Evolutionary conservation across 2,888 invertebrate species (phyloP), one percentile per base, ranked within the genome.

Genomic region (Lasioglossum figueresi): DNA sequence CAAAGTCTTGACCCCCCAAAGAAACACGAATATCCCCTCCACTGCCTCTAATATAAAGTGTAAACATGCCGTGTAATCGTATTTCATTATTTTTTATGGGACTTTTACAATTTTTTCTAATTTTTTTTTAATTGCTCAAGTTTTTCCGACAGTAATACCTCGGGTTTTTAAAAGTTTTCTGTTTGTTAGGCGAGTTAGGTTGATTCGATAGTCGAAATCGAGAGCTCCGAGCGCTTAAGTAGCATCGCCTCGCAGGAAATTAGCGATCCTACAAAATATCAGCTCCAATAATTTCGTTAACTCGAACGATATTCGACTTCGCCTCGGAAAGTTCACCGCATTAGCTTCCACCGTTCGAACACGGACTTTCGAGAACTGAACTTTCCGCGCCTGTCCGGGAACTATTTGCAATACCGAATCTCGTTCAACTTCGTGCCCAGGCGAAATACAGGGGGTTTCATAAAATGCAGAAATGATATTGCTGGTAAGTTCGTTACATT

Each of bases 201-300:
- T 19, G 0, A 23, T 37, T 19, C 23, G 68, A 37, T 68, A 37
- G 37, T 23, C 10, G 68, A 34, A 68, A 68, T 37, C 68, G 68
- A 68, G 16, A 37, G 2, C 23, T 27, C 52, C 52, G 52, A 23
- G 12, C 34, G 10, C 68, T 37, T 8, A 37, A 68, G 37, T 23
- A 4, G 68, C 34, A 68, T 68, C 68, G 23, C 40, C 68, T 68
- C 68, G 37, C 37, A 23, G 68, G 68, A 68, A 68, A 68, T 68
- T 68, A 68, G 68, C 68, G 68, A 68, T 68, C 68, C 37, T 52
- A 48, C 52, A 48, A 68, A 68, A 68, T 68, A 68, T 68, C 37
- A 68, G 68, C 68, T 68, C 43, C 71, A 71, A 71, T 71, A 71
- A 71, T 43, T 71, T 71, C 71, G 71, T 71, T 71, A 71, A 71